Conservation (phyloP, 2,113 vertebrate species). For the Columba livia region DNA sequence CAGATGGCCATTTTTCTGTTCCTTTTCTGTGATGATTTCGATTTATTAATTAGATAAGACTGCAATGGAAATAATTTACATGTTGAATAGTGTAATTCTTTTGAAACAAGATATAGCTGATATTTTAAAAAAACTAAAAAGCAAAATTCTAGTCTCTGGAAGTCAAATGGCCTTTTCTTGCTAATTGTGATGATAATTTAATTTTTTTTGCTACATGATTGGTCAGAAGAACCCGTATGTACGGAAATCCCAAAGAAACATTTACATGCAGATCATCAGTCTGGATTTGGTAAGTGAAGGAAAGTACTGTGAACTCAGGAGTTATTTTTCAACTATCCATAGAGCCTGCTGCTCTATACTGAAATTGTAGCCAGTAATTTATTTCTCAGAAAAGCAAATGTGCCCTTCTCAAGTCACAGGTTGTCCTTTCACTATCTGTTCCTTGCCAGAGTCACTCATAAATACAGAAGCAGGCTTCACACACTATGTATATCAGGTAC, state of each 20-base stretch:
- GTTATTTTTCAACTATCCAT: not conserved
- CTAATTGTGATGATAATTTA: not conserved
- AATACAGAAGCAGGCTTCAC: not conserved
- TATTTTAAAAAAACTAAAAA: not conserved
- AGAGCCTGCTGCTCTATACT: not conserved
- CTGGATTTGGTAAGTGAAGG: not conserved
- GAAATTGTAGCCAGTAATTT: not conserved
- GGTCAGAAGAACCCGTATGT: not conserved
- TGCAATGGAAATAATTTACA: not conserved
- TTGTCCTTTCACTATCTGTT: not conserved
- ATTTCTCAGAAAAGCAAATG: not conserved
- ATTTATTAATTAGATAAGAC: not conserved
- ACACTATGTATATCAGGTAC: not conserved
- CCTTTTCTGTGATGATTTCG: not conserved
- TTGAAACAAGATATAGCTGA: not conserved
- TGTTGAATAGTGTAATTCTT: not conserved
- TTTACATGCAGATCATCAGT: not conserved
- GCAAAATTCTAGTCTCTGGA: not conserved
- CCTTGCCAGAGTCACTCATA: not conserved
- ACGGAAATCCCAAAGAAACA: not conserved
- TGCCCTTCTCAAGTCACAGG: not conserved
- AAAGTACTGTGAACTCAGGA: not conserved
- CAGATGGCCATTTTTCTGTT: not conserved
- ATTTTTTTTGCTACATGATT: not conserved
- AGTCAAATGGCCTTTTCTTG: not conserved